These are phyloP conservation scores for Athalia circularis DNA, from an alignment of 2,888 invertebrate genomes.

Conservation along the genomic window DNA sequence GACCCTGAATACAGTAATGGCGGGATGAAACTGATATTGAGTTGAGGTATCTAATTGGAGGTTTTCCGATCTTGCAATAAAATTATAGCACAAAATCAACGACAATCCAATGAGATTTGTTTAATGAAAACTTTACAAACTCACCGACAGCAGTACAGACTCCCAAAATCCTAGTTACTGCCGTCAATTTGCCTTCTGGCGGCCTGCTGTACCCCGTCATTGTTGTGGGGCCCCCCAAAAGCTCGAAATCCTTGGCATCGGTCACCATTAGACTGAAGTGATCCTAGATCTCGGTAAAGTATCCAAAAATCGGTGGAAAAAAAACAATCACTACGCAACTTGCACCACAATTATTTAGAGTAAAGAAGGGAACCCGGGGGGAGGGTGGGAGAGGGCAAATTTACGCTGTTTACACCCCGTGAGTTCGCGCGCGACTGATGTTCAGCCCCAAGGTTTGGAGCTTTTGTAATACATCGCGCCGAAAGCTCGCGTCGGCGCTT, in stretches of 20 bases:
- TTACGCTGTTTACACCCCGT: constrained; percentile 51
- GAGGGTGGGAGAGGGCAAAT: constrained; percentile 2
- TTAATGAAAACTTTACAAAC: constrained; percentile 18
- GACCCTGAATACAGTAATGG: too few species aligned
- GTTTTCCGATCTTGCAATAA: too few species aligned
- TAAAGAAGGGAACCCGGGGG: neutral
- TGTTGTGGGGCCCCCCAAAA: constrained; percentile 52
- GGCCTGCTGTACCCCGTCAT: constrained; percentile 59
- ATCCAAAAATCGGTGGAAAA: neutral
- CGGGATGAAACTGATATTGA: too few species aligned
- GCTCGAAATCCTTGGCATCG: constrained; percentile 59
- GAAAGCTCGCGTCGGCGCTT: constrained; percentile 59
- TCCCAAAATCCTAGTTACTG: constrained; percentile 62
- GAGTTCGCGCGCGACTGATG: constrained; percentile 60
- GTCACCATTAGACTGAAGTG: constrained; percentile 54
- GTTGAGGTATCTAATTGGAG: too few species aligned
- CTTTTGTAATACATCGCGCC: constrained; percentile 58
- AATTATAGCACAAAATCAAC: too few species aligned
- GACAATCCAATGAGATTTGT: too few species aligned
- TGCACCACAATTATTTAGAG: constrained; percentile 10
- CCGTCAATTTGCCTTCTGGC: constrained; percentile 56
- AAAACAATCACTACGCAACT: constrained; percentile 10
- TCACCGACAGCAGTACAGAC: constrained; percentile 64
- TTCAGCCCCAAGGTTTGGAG: constrained; percentile 51
- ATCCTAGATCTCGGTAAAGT: neutral